These are phyloP conservation scores for Synergus gifuensis DNA, from an alignment of 2,888 invertebrate genomes.

Conservation along the genomic window DNA sequence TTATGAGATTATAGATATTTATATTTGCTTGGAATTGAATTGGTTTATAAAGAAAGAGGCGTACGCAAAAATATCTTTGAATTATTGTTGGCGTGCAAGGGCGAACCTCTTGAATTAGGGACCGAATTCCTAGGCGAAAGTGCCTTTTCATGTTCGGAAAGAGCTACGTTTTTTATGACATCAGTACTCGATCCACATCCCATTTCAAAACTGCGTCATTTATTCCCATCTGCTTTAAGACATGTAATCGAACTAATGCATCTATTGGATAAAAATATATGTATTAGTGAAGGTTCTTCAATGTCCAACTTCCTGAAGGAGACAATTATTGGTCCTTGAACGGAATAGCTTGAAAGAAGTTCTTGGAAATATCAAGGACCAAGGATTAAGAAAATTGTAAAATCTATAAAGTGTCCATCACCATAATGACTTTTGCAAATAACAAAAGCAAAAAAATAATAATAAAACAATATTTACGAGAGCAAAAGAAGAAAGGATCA, in stretches of 20 bases:
- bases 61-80: conserved; percentile 18
- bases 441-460: neutral
- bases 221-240: conserved; percentile 31
- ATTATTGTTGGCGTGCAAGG: conserved; percentile 24
- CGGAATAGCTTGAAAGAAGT: neutral
- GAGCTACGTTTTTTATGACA: conserved; percentile 55
- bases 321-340: neutral
- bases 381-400: neutral
- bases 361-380: neutral
- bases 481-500: neutral
- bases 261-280: conserved; percentile 1
- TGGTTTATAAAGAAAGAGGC: neutral
- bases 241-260: conserved; percentile 31
- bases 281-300: neutral
- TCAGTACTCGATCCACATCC: conserved; percentile 63
- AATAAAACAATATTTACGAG: too few relatives aligned
- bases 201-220: conserved; percentile 50
- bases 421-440: neutral
- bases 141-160: conserved; percentile 50
- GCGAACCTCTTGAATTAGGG: conserved; percentile 16
- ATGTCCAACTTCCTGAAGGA: neutral
- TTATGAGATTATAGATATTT: neutral
- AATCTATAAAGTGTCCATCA: neutral
- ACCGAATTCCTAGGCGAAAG: conserved; percentile 49
- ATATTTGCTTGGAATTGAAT: neutral